Conservation (phyloP, 2,113 vertebrate genomes). For the Protomyctophum bolini region DNA sequence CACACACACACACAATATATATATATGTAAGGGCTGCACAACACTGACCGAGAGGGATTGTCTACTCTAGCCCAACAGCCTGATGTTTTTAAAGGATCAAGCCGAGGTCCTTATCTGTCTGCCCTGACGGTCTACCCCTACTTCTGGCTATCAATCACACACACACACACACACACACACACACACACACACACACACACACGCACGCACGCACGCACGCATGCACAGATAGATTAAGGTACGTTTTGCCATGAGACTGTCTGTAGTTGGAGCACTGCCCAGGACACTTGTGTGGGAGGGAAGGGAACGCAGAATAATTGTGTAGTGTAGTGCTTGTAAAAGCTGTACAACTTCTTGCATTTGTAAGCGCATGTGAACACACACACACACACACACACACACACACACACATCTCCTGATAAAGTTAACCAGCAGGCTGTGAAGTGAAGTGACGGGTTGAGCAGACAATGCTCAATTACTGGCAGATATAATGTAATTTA, state of each 20-base stretch:
- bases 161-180: slow-evolving; percentile 8
- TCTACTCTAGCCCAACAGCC: slow-evolving; percentile 21
- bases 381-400: background rate
- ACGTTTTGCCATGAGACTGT: slow-evolving; percentile 35
- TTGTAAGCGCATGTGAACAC: no score
- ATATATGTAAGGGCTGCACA: slow-evolving; percentile 9
- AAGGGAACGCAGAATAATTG: background rate
- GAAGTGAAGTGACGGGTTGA: slow-evolving; percentile 4
- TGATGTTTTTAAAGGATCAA: slow-evolving; percentile 46
- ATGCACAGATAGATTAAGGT: slow-evolving; percentile 14
- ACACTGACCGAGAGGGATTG: slow-evolving; percentile 25
- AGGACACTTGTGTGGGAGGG: background rate
- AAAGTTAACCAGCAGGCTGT: slow-evolving; percentile 19
- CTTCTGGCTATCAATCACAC: slow-evolving; percentile 28
- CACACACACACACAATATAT: slow-evolving; percentile 17
- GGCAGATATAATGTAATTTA: slow-evolving; percentile 23
- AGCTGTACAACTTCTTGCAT: background rate
- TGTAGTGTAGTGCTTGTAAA: background rate
- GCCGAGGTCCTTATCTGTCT: slow-evolving; percentile 54
- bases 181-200: slow-evolving; percentile 4
- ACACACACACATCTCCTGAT: slow-evolving; percentile 16
- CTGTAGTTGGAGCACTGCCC: slow-evolving; percentile 17
- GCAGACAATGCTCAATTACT: slow-evolving; percentile 30
- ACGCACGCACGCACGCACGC: slow-evolving; percentile 2
- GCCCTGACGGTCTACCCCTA: slow-evolving; percentile 51